These are phyloP conservation scores for Synchiropus splendidus DNA, from an alignment of 2,113 vertebrate genomes.

Conservation along the genomic window DNA sequence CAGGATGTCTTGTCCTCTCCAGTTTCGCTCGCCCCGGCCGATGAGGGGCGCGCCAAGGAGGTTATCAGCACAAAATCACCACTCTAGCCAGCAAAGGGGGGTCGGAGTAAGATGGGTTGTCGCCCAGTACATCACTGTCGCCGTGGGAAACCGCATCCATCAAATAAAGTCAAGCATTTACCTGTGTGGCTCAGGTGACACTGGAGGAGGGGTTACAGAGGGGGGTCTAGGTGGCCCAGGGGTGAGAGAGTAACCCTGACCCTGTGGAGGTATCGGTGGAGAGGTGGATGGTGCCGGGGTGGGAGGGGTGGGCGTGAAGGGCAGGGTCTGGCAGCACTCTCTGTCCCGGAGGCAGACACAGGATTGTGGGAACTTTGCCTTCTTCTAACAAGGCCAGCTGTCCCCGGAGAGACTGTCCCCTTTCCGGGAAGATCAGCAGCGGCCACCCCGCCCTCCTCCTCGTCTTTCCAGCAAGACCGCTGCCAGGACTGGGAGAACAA, in stretches of 20 bases:
- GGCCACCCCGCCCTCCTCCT: constrained; percentile 1
- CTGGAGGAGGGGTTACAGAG: constrained; percentile 33
- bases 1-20: constrained; percentile 52
- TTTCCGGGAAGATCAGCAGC: constrained; percentile 21
- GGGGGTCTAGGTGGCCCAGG: constrained; percentile 18
- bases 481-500: no score
- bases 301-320: constrained; percentile 3
- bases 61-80: constrained; percentile 55
- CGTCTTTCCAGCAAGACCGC: constrained; percentile 7
- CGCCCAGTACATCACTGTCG: constrained; percentile 50
- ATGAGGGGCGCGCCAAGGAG: constrained; percentile 21
- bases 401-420: constrained; percentile 34
- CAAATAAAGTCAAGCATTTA: constrained; percentile 71
- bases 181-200: constrained; percentile 74
- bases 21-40: constrained; percentile 23
- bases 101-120: constrained; percentile 34
- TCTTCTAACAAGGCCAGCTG: constrained; percentile 25
- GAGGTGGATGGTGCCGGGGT: not conserved
- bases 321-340: constrained; percentile 8
- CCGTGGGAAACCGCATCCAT: constrained; percentile 65
- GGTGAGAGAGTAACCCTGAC: constrained; percentile 50
- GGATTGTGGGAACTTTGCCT: constrained; percentile 44
- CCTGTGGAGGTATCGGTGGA: constrained; percentile 27
- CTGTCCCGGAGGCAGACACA: constrained; percentile 30
- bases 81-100: constrained; percentile 17